A percentile compares a stretch with the other conserved stretches of the same genome.
Evolutionary conservation across 2,888 invertebrate species (phyloP).

Genomic region (Acanthacorydalis orientalis): DNA sequence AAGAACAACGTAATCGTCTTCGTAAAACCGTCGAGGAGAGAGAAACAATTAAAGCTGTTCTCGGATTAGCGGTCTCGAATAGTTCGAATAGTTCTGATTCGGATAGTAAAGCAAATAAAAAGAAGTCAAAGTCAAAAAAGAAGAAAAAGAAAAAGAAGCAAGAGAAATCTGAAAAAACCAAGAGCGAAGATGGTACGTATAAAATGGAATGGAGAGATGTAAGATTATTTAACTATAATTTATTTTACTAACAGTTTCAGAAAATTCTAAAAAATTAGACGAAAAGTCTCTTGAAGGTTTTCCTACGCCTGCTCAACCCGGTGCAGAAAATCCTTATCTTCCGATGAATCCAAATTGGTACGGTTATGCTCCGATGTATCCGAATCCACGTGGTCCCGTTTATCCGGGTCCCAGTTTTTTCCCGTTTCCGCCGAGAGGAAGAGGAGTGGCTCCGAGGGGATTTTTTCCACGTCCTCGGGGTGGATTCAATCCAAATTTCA

Average conservation of each 20-base stretch:
- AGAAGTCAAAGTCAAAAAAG: constrained; percentile 7
- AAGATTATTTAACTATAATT: neutral
- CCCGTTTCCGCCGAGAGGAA: constrained; percentile 16
- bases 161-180: constrained; percentile 11
- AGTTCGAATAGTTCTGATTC: constrained; percentile 16
- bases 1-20: constrained; percentile 32
- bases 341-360: constrained; percentile 7
- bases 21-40: constrained; percentile 35
- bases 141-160: constrained; percentile 19
- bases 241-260: neutral
- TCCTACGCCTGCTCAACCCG: neutral
- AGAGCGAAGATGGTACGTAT: constrained; percentile 4
- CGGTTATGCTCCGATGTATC: constrained; percentile 8
- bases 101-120: constrained; percentile 5
- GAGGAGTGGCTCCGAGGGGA: constrained; percentile 13
- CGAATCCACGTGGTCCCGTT: constrained; percentile 4
- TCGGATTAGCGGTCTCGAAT: constrained; percentile 13
- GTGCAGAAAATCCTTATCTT: neutral
- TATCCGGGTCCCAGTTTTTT: constrained; percentile 13
- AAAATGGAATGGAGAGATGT: neutral
- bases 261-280: neutral
- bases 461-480: constrained; percentile 15
- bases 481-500: constrained; percentile 22
- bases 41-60: constrained; percentile 22
- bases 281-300: neutral